Evolutionary conservation across 2,888 invertebrate genomes (phyloP), one percentile per base, ranked within the genome.

Genomic region (Bibio marci): DNA sequence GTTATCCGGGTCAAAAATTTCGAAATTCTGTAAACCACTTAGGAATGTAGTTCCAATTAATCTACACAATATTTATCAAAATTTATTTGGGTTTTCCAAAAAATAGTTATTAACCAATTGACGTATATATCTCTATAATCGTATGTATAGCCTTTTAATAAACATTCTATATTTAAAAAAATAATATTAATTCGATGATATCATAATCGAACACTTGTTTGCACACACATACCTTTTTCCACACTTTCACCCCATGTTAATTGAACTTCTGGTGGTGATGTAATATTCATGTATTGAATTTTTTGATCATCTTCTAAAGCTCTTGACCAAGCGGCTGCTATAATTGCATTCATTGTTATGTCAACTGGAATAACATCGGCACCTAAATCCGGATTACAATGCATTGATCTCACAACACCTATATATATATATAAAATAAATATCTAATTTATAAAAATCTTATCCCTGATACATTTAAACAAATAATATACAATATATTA

Each of bases 191-290:
- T 25, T 7, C 5, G 5, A 7, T 17, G 11, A 8, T 17, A 18
- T 3, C 3, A n/a, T 10, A 30, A 30, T 12, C 12, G 11, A 15
- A 22, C 14, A 22, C n/a, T n/a, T 35, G 12, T 10, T 17, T 5
- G 4, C 11, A n/a, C n/a, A n/a, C n/a, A n/a, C n/a, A n/a, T 66
- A 52, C 80, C 79, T 41, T 72, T 67, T 40, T 77, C 73, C 43
- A 91, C 65, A 31, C 86, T 76, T 40, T 77, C 70, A 2, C 80
- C 81, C 95, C 95, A 97, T 1, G 79, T 79, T 33, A 91, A 59
- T 0, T 83, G 76, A 47, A 87, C 81, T 32, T 80, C 69, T 7
- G 69, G 70, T 0, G 86, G 80, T 15, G 79, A 72, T 6, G 85
- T 81, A 41, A 85, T 67, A 55, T 92, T 90, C 59, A 25, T 26